Evolutionary conservation across 2,888 invertebrate genomes (phyloP), one percentile per base, ranked within the genome.

Genomic region (Meghimatium bilineatum): DNA sequence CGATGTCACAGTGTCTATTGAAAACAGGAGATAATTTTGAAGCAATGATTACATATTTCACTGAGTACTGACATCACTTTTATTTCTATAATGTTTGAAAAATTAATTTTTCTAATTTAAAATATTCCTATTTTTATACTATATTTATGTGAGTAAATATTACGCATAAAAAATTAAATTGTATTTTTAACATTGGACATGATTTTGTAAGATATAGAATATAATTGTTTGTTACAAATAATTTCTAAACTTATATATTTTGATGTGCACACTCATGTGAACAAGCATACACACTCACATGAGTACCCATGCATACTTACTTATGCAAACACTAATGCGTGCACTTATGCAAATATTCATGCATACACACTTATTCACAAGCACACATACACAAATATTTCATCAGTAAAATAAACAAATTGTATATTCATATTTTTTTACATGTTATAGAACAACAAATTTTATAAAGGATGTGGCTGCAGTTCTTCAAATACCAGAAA

Each of bases 381-480:
- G n/a, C n/a, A n/a, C n/a, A n/a, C n/a, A n/a, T n/a, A n/a, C n/a
- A n/a, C n/a, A n/a, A n/a, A n/a, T n/a, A n/a, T n/a, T n/a, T n/a
- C n/a, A n/a, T n/a, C n/a, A n/a, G n/a, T n/a, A n/a, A n/a, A n/a
- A n/a, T n/a, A n/a, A n/a, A n/a, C n/a, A n/a, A n/a, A n/a, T n/a
- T n/a, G n/a, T n/a, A n/a, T n/a, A n/a, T n/a, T n/a, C n/a, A n/a
- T n/a, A n/a, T 29, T 8, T n/a, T 85, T 23, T 3, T 83, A 32
- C 36, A 67, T 34, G 6, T 78, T 67, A 52, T 82, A 86, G 86
- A 52, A 71, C 72, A 32, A n/a, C 80, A n/a, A 60, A 66, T 17
- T 52, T 86, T 23, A 66, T 83, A 12, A 60, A 63, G n/a, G 85
- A 83, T 23, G 23, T 85, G n/a, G 26, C 85, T 26, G 36, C 49